A percentile compares a stretch with the other conserved stretches of the same genome.
Conservation (phyloP, 2,113 vertebrate genomes). For the Scophthalmus maximus region DNA sequence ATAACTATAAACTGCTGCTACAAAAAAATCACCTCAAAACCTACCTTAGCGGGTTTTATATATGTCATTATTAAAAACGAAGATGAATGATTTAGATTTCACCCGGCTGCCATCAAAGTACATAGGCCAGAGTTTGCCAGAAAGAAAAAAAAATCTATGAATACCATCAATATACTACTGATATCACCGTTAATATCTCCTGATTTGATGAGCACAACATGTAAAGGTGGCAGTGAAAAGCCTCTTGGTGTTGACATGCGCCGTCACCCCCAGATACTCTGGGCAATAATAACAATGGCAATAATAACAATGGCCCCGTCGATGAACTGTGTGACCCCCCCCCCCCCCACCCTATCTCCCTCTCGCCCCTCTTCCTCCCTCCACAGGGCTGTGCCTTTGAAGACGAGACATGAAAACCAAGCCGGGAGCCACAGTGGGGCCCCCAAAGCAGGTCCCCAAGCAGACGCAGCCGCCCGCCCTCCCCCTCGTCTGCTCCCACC, state of each 20-base stretch:
- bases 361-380: neutral
- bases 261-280: slow-evolving; percentile 13
- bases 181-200: too few species aligned
- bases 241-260: slow-evolving; percentile 23
- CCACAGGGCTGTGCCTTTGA: slow-evolving; percentile 65
- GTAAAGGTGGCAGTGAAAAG: neutral
- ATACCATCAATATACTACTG: neutral
- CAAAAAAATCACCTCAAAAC: neutral
- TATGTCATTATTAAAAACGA: neutral
- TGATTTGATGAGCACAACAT: too few species aligned
- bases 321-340: slow-evolving; percentile 11
- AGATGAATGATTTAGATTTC: neutral
- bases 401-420: slow-evolving; percentile 76
- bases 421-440: slow-evolving; percentile 58
- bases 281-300: slow-evolving; percentile 49
- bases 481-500: slow-evolving; percentile 68
- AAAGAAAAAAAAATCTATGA: too few species aligned
- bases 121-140: too few species aligned
- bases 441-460: slow-evolving; percentile 82
- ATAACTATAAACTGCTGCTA: neutral
- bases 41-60: neutral
- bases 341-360: neutral
- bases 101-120: too few species aligned
- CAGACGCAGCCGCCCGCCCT: slow-evolving; percentile 83
- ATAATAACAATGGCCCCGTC: too few species aligned